phyloP scores from a whole-genome alignment of 2,888 invertebrate species.

The Pseudococcus viburni region DNA sequence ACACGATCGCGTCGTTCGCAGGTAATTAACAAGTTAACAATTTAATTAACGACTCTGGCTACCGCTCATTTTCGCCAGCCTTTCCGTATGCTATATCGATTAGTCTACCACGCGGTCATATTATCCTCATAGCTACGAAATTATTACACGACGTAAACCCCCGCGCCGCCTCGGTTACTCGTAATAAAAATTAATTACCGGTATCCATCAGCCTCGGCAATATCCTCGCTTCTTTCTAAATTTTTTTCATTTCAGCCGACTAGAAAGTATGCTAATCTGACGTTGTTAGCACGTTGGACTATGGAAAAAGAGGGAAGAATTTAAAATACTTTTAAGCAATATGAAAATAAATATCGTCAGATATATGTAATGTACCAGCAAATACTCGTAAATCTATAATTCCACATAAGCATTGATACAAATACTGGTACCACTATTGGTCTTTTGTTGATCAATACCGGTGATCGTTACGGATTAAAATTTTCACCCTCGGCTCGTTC shows the following conservation, averaged over 20 bases:
- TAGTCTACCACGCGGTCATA: background rate
- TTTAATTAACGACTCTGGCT: background rate
- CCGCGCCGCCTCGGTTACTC: background rate
- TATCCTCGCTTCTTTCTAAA: too few relatives aligned
- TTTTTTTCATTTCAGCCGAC: too few relatives aligned
- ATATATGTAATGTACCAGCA: too few relatives aligned
- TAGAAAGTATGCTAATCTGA: too few relatives aligned
- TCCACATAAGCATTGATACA: too few relatives aligned
- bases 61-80: background rate
- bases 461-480: background rate
- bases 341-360: too few relatives aligned
- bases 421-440: background rate
- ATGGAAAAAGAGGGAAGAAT: too few relatives aligned
- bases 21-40: constrained; percentile 14
- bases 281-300: too few relatives aligned
- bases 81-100: background rate
- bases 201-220: background rate
- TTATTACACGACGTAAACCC: background rate
- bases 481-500: background rate
- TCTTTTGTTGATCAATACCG: background rate
- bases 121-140: background rate
- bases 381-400: too few relatives aligned
- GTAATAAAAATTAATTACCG: constrained; percentile 36
- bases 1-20: too few relatives aligned
- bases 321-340: too few relatives aligned